A percentile compares a stretch with the other conserved stretches of the same genome.
phyloP scores from a whole-genome alignment of 2,888 invertebrate genomes.

The Microctonus aethiopoides region DNA sequence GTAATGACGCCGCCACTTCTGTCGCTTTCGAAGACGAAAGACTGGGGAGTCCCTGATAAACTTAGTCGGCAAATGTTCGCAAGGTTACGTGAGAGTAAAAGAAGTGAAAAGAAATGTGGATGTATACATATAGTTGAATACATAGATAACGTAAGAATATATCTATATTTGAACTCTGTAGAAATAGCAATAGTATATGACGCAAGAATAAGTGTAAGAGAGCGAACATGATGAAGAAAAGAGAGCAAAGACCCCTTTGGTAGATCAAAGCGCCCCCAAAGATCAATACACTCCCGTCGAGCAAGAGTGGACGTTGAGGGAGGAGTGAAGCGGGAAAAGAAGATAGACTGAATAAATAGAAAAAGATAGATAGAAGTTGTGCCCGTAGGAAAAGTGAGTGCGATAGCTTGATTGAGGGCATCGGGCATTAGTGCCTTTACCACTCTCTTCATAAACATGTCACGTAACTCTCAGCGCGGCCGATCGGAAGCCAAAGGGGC shows the following conservation, averaged over 20 bases:
- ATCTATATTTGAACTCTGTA: conserved; percentile 8
- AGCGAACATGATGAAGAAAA: conserved; percentile 20
- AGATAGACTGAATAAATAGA: conserved; percentile 27
- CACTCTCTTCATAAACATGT: conserved; percentile 63
- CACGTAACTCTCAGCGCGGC: conserved; percentile 56
- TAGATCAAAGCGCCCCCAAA: conserved; percentile 65
- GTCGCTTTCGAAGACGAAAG: conserved; percentile 42
- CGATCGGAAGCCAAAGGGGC: conserved; percentile 61
- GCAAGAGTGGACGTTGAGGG: conserved; percentile 39
- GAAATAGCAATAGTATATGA: conserved; percentile 35
- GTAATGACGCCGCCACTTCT: conserved; percentile 61
- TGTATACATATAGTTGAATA: background rate
- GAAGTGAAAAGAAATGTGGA: background rate
- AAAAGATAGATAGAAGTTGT: conserved; percentile 34
- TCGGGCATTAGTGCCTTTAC: conserved; percentile 57
- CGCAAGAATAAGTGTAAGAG: conserved; percentile 21
- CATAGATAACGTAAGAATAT: background rate
- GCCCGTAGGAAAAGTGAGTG: conserved; percentile 41
- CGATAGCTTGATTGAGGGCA: conserved; percentile 63
- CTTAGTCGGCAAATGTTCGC: conserved; percentile 55
- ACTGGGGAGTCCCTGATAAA: conserved; percentile 55
- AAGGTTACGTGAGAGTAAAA: conserved; percentile 28
- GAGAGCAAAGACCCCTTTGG: conserved; percentile 52
- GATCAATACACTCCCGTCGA: conserved; percentile 63
- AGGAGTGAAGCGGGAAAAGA: conserved; percentile 16